These are phyloP conservation scores for Philopedon plagiatum DNA, from an alignment of 2,888 invertebrate species.

Conservation along the genomic window DNA sequence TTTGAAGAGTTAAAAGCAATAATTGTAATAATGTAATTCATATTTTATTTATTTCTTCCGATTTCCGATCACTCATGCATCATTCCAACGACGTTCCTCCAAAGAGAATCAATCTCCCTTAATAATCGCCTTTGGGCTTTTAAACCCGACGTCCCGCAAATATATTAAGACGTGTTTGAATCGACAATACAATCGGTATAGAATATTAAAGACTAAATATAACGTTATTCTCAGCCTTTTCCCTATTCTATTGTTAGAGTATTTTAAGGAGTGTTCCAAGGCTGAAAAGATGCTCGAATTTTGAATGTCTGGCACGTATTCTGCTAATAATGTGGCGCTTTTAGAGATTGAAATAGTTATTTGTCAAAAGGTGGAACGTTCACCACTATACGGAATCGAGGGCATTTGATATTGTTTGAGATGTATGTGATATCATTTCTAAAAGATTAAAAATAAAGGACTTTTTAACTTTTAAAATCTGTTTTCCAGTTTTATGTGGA, in stretches of 20 bases:
- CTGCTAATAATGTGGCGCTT: slow-evolving; percentile 20
- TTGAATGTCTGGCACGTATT: slow-evolving; percentile 6
- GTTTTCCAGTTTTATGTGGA: too few relatives aligned
- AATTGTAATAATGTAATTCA: too few relatives aligned
- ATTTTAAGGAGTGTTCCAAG: slow-evolving; percentile 5
- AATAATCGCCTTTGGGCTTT: not conserved
- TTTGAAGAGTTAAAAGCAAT: too few relatives aligned
- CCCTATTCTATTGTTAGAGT: not conserved
- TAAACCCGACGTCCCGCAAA: slow-evolving; percentile 3
- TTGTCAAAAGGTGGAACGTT: slow-evolving; percentile 9
- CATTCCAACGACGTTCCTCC: not conserved
- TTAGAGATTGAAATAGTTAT: slow-evolving; percentile 14
- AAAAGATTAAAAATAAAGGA: too few relatives aligned
- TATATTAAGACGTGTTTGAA: slow-evolving; percentile 8
- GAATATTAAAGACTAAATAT: slow-evolving; percentile 15
- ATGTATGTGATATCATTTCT: not conserved
- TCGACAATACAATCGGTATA: slow-evolving; percentile 14
- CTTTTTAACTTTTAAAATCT: too few relatives aligned
- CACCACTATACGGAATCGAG: not conserved
- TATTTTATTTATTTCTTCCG: not conserved
- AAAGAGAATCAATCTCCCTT: not conserved
- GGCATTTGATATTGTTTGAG: not conserved
- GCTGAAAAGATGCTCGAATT: slow-evolving; percentile 4
- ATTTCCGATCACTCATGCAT: not conserved
- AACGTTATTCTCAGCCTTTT: slow-evolving; percentile 9